These are phyloP conservation scores for Varroa destructor DNA, from an alignment of 1,140 invertebrate genomes.

Conservation along the genomic window DNA sequence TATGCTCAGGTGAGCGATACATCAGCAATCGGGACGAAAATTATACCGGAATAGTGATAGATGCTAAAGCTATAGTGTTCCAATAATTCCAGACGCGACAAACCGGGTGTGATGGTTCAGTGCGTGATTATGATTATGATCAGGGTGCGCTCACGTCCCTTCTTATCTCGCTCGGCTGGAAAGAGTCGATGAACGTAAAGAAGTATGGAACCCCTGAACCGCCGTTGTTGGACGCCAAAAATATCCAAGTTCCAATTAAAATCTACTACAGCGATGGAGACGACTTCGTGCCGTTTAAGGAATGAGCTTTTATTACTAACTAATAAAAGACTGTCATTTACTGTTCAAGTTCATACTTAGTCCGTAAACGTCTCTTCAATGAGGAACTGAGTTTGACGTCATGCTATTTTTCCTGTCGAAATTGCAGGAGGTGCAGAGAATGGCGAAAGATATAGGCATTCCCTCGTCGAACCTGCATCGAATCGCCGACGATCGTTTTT, in stretches of 20 bases:
- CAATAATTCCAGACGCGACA: neutral
- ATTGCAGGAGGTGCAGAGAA: neutral
- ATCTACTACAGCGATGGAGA: slow-evolving; percentile 2
- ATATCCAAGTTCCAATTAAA: neutral
- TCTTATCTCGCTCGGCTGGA: neutral
- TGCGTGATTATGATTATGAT: slow-evolving; percentile 17
- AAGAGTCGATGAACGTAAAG: slow-evolving; percentile 12
- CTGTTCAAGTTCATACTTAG: neutral
- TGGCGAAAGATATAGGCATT: slow-evolving; percentile 18
- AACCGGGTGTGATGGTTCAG: slow-evolving; percentile 5
- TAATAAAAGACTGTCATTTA: neutral
- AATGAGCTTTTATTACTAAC: neutral
- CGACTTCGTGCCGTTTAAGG: neutral
- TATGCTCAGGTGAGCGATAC: neutral
- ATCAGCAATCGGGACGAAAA: neutral
- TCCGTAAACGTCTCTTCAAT: neutral
- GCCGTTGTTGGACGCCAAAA: slow-evolving; percentile 6
- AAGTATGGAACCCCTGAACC: neutral
- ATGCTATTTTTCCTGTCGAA: neutral
- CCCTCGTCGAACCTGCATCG: slow-evolving; percentile 1
- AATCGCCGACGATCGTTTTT: neutral
- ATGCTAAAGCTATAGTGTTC: neutral
- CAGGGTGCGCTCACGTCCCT: neutral
- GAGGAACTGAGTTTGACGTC: neutral
- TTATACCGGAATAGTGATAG: neutral